Evolutionary conservation across 2,888 invertebrate genomes (phyloP), one percentile per base, ranked within the genome.

Genomic region (Tetramorium bicarinatum): DNA sequence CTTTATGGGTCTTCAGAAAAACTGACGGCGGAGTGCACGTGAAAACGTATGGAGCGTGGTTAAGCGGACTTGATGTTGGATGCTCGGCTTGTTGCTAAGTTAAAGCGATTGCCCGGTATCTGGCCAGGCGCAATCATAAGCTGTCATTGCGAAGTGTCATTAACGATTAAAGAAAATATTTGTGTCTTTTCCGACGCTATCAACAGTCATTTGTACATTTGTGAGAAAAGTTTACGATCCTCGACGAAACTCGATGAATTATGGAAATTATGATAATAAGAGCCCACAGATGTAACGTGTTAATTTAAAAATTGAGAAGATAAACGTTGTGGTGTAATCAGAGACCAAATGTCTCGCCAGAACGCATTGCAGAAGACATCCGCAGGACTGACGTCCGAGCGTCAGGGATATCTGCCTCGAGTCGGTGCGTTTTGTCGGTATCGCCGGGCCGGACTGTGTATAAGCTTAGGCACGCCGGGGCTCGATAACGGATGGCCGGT

Each of bases 401-500:
- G 52, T 49, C 44, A 47, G 64, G 44, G 54, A 64, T 79, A 82
- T 79, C 82, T 80, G 41, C 54, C 80, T 80, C 61, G 29, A 67
- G 44, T 52, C 18, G 81, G 81, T 87, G 83, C 76, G 82, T 82
- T 90, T 84, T 74, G 88, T 79, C 83, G 84, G 89, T 90, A 87
- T 89, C 89, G 87, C 84, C 56, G 89, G 54, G 83, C 69, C 61
- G 72, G 76, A 71, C 69, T 80, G 25, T 25, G 85, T 67, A 29
- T 75, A 74, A 89, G 88, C 85, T 89, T 85, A 85, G 91, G 82
- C 83, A 62, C 71, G 83, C 82, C 85, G 62, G 85, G 89, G 88
- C 89, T 87, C 91, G 92, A 93, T 93, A 93, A 92, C 90, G 92
- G 91, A 93, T 92, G 92, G 88, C 89, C 89, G 91, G 93, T 93